A percentile compares a stretch with the other conserved stretches of the same genome.
Evolutionary conservation across 1,140 invertebrate genomes (phyloP).

Genomic region (Achatina immaculata): DNA sequence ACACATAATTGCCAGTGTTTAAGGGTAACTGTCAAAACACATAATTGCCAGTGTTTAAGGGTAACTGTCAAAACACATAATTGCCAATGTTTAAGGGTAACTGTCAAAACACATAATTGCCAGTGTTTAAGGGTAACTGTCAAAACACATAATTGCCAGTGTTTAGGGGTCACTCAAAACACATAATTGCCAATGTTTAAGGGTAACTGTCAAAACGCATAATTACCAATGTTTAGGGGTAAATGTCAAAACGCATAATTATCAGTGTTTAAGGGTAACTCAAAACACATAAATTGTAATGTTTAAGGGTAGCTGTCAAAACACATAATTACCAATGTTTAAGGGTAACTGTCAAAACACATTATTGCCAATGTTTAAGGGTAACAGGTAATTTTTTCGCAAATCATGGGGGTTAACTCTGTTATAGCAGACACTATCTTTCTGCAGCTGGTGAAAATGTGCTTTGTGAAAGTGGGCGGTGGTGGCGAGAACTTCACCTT

Average conservation of each 20-base stretch:
- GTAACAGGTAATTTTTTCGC: slow-evolving; percentile 61
- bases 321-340: slow-evolving; percentile 46
- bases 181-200: too few species aligned
- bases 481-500: slow-evolving; percentile 65
- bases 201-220: neutral
- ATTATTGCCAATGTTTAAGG: slow-evolving; percentile 52
- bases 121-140: too few species aligned
- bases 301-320: slow-evolving; percentile 3
- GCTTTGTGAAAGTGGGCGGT: slow-evolving; percentile 67
- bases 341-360: slow-evolving; percentile 54
- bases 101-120: too few species aligned
- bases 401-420: slow-evolving; percentile 59
- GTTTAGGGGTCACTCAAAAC: too few species aligned
- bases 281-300: slow-evolving; percentile 8
- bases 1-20: too few species aligned
- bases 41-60: too few species aligned
- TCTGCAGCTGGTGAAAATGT: slow-evolving; percentile 65
- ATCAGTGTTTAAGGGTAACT: neutral
- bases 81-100: too few species aligned
- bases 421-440: slow-evolving; percentile 65
- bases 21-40: too few species aligned
- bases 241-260: neutral
- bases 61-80: too few species aligned
- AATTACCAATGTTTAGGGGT: neutral
- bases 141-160: too few species aligned